Base-by-base conservation (phyloP, 2,113 vertebrate species). In the Collichthys lucidus region DNA sequence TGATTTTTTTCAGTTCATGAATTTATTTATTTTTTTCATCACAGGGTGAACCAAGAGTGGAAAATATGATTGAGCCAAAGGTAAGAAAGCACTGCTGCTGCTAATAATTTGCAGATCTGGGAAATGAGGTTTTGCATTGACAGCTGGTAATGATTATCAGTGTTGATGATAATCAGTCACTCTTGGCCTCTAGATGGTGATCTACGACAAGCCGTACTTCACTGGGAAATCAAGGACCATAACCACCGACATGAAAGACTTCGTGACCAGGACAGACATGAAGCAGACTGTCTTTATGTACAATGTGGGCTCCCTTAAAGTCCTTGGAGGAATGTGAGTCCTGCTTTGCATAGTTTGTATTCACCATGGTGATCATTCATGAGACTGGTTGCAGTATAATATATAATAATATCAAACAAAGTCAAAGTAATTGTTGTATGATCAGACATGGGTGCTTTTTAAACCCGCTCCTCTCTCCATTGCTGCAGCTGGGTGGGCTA, bases 311-410 rank as follows among this genome's bases (percentile, higher is more conserved):
- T 99, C 98, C 70, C 84, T 99, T 19, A 96, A 91, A 16, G 92
- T 99, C 35, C 63, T 93, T 17, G 97, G 98, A 0, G 97, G 97
- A 87, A 97, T 97, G 98, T 99, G 90, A 98, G 98, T 57, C 35
- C 56, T 2, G 49, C 14, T 20, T 14, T 9, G 1, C 11, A 35
- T 22, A 24, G 59, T 19, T 63, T 52, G 1, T 31, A 29, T 35
- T 62, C 24, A 5, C 22, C 44, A 17, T 71, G 19, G 29, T 35
- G 31, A 24, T 52, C 8, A 19, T 50, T 47, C 22, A 9, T 56
- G 6, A 56, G 19, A n/a, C 14, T 42, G 20, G 15, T 74, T 47
- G 35, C 35, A 40, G 35, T 40, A 40, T 40, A 40, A 40, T 40
- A 40, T 40, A 40, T 40, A 8, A 40, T 40, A 40, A 40, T 40